phyloP scores from a whole-genome alignment of 2,113 vertebrate species.

The Oophaga pumilio region DNA sequence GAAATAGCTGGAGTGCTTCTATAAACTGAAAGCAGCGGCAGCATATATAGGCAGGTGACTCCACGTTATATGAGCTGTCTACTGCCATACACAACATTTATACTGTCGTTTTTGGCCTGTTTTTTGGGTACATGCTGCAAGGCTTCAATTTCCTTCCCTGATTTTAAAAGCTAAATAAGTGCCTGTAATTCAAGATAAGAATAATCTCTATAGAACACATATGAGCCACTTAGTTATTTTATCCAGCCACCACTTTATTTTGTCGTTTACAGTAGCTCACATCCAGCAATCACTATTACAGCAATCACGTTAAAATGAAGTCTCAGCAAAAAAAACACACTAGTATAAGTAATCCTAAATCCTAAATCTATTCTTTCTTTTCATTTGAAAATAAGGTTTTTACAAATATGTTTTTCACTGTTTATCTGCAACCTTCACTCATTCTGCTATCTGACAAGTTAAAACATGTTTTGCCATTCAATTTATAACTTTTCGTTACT shows the following conservation, averaged over 20 bases:
- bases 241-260: background rate
- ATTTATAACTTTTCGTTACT: constrained; percentile 31
- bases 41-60: background rate
- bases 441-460: constrained; percentile 38
- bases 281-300: background rate
- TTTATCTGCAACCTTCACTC: constrained; percentile 44
- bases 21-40: background rate
- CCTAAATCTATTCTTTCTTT: constrained; percentile 4
- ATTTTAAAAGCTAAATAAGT: background rate
- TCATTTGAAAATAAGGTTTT: constrained; percentile 19
- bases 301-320: constrained; percentile 27
- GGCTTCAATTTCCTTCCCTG: background rate
- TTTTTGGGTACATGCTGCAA: background rate
- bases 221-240: constrained; percentile 16
- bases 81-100: background rate
- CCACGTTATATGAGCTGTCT: background rate
- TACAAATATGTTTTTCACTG: constrained; percentile 23
- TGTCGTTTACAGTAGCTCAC: background rate
- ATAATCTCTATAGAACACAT: constrained; percentile 7
- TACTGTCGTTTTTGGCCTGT: background rate
- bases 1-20: too few species aligned
- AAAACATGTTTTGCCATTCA: constrained; percentile 38
- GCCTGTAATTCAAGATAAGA: background rate
- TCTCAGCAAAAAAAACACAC: constrained; percentile 29
- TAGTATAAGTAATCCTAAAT: background rate